Evolutionary conservation across 2,113 vertebrate species (phyloP), one percentile per base, ranked within the genome.

Genomic region (Rattus rattus): DNA sequence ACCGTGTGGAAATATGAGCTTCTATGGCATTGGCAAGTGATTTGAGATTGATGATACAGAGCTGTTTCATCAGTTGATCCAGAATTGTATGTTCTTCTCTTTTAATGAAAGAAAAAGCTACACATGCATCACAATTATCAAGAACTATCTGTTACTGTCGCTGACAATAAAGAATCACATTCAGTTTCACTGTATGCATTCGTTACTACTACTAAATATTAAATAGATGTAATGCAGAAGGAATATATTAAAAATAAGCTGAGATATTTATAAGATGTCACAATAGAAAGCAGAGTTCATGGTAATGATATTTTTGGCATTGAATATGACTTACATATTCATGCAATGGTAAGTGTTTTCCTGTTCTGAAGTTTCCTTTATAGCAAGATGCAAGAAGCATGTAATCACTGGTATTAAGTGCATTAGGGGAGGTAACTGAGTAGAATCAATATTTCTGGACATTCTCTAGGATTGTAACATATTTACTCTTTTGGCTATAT

Each of bases 81-180:
- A 96, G 94, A 81, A 56, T 39, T 9, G 90, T 96, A 47, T 56
- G 72, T 39, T 91, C 76, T 88, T 94, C 96, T 95, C 54, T 75
- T 92, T 26, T 93, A 97, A 97, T 96, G 86, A 95, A 79, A 97
- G 56, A 97, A 97, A 89, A 70, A 95, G 7, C 54, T 88, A 76
- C 54, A 11, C 36, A 97, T 96, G 91, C 28, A 89, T 98, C 97
- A 96, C 97, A 93, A 95, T 97, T 97, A 97, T 96, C 75, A 94
- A 96, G 75, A 86, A 43, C 88, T 87, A 94, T 80, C 43, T 93
- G 63, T 86, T 92, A 91, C 63, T 97, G 56, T 97, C 90, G 90
- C 47, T 93, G 79, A 96, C 79, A 90, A 91, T 96, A 97, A 79
- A 84, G 95, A 97, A 92, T 92, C 85, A 7, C 0, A 49, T 88